Evolutionary conservation across 2,888 invertebrate genomes (phyloP), one percentile per base, ranked within the genome.

Genomic region (Acleris sparsana): DNA sequence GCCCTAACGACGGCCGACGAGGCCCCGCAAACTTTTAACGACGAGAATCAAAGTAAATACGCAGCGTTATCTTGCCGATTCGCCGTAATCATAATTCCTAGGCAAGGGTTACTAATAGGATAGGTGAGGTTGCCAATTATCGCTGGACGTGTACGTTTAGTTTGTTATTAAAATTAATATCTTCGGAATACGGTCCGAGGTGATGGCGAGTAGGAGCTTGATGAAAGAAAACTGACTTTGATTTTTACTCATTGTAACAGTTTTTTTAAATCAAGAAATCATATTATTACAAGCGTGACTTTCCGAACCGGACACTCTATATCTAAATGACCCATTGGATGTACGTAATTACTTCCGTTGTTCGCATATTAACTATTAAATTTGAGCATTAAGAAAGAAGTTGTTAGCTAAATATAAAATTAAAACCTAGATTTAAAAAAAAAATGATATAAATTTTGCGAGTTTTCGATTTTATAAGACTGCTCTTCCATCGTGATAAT

Each of bases 31-130:
- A 92, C 92, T 92, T 92, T 92, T 92, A 92, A 92, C 92, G 92
- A 92, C 85, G 89, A 88, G 90, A 92, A 92, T 92, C 92, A 92
- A 90, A 92, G 92, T 91, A 92, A 92, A 92, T 92, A 92, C 91
- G 86, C 80, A 78, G 84, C 85, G 87, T 86, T 91, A 92, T 90
- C 92, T 91, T 91, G 90, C 86, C 87, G 90, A 92, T 90, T 91
- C 84, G 84, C 85, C 85, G 85, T 81, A 82, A 89, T 92, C 91
- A 88, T 90, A 90, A 86, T 84, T 83, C 78, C 77, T 83, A 80
- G 83, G 86, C 79, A 88, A 89, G 89, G 89, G 89, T 87, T 88
- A 73, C 80, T 86, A 84, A 87, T 83, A 83, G 83, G 84, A 81
- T 78, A 71, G 75, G 83, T 81, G 78, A 80, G 80, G 48, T 33